These are phyloP conservation scores for Meles meles DNA, from an alignment of 2,113 vertebrate genomes.

Conservation along the genomic window DNA sequence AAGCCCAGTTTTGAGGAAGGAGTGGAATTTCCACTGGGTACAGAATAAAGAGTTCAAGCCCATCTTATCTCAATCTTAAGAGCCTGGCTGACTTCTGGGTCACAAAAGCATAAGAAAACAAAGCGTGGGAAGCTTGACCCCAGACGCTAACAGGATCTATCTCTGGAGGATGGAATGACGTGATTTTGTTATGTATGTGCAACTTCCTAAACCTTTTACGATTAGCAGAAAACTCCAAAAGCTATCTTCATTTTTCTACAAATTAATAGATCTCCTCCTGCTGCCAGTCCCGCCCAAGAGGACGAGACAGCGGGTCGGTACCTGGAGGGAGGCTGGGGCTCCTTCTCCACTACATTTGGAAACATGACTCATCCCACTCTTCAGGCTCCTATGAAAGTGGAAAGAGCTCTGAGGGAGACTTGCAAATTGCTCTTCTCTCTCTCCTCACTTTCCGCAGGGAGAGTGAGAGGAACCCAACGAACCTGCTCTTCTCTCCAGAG, in stretches of 20 bases:
- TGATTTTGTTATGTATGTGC: not conserved
- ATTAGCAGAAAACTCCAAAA: not conserved
- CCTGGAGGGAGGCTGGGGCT: not conserved
- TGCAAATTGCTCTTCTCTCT: not conserved
- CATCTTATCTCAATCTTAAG: not conserved
- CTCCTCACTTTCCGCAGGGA: not conserved
- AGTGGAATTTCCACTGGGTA: not conserved
- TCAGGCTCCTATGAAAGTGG: not conserved
- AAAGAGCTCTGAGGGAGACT: not conserved
- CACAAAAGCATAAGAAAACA: not conserved
- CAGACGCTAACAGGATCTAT: not conserved
- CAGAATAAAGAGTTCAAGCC: not conserved
- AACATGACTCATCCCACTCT: slow-evolving; percentile 14
- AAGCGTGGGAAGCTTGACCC: not conserved
- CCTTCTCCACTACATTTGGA: not conserved
- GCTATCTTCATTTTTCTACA: not conserved
- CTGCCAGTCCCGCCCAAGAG: not conserved
- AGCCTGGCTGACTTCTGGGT: not conserved
- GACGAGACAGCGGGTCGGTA: not conserved
- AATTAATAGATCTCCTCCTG: not conserved
- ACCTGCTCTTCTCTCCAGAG: not conserved
- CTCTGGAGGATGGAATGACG: not conserved
- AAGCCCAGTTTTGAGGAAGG: not conserved
- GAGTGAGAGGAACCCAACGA: not conserved
- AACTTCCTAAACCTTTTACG: not conserved